Evolutionary conservation across 2,113 vertebrate genomes (phyloP).

Genomic region (Odontesthes bonariensis): DNA sequence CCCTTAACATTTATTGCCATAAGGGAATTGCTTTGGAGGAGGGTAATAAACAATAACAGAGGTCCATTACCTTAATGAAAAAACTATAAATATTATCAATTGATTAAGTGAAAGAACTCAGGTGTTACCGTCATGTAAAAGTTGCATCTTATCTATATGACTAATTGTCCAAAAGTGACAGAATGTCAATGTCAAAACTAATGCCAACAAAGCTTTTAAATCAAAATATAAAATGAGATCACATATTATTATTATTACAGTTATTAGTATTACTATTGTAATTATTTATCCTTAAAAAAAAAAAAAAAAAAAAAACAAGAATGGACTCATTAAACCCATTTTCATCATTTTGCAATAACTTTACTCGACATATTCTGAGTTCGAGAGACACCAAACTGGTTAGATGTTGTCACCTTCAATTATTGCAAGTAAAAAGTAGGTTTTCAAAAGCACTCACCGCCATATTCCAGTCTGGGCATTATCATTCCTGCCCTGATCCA

Average conservation of each 20-base stretch:
- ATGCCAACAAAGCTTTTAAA: neutral
- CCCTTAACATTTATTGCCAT: conserved; percentile 66
- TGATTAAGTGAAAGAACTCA: conserved; percentile 62
- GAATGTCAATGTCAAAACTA: conserved; percentile 31
- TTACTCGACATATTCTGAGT: too few relatives aligned
- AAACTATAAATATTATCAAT: conserved; percentile 69
- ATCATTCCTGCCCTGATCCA: conserved; percentile 86
- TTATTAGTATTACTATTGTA: too few relatives aligned
- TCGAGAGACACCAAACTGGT: neutral
- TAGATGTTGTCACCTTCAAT: neutral
- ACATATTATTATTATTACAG: too few relatives aligned
- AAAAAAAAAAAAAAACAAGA: too few relatives aligned
- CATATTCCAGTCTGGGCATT: conserved; percentile 81
- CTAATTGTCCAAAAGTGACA: conserved; percentile 33
- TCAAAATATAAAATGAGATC: too few relatives aligned
- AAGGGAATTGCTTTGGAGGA: conserved; percentile 65
- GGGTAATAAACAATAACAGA: conserved; percentile 72
- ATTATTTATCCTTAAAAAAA: too few relatives aligned
- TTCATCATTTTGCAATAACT: too few relatives aligned
- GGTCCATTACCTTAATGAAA: conserved; percentile 83
- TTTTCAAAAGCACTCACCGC: conserved; percentile 58
- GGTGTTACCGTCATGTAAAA: conserved; percentile 53
- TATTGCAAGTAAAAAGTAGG: neutral
- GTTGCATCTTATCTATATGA: conserved; percentile 19
- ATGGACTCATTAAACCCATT: too few relatives aligned